phyloP scores from a whole-genome alignment of 2,113 vertebrate genomes.

The Stegostoma tigrinum region DNA sequence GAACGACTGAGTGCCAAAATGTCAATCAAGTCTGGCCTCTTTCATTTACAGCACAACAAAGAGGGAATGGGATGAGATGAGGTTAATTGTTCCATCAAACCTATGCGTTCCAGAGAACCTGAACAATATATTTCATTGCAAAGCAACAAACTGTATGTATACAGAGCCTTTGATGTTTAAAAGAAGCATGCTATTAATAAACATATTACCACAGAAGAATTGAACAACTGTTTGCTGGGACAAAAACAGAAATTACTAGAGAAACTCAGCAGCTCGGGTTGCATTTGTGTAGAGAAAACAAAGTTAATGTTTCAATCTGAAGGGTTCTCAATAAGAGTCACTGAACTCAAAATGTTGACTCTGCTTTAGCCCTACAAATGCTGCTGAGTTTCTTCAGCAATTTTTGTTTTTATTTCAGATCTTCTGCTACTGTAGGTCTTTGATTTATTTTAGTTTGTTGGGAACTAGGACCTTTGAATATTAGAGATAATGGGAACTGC shows the following conservation, averaged over 20 bases:
- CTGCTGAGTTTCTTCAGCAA: no score
- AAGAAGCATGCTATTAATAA: no score
- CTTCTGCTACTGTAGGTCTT: no score
- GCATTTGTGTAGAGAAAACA: no score
- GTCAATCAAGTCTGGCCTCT: background rate
- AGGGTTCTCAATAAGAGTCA: no score
- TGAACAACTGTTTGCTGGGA: background rate
- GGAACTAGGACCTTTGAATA: background rate
- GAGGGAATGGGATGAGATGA: background rate
- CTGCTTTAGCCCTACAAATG: no score
- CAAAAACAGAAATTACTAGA: no score
- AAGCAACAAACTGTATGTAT: background rate
- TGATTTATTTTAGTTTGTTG: background rate
- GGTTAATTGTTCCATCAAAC: background rate
- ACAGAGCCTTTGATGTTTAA: background rate
- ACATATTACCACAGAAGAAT: background rate
- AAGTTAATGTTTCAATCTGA: no score
- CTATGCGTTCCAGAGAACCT: background rate
- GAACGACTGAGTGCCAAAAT: background rate
- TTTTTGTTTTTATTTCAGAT: no score
- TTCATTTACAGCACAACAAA: background rate
- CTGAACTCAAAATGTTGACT: no score
- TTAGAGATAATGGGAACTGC: no score
- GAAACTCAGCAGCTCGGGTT: no score
- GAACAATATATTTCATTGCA: background rate